Conservation (phyloP, 2,113 vertebrate genomes). For the Cranoglanis bouderius region DNA sequence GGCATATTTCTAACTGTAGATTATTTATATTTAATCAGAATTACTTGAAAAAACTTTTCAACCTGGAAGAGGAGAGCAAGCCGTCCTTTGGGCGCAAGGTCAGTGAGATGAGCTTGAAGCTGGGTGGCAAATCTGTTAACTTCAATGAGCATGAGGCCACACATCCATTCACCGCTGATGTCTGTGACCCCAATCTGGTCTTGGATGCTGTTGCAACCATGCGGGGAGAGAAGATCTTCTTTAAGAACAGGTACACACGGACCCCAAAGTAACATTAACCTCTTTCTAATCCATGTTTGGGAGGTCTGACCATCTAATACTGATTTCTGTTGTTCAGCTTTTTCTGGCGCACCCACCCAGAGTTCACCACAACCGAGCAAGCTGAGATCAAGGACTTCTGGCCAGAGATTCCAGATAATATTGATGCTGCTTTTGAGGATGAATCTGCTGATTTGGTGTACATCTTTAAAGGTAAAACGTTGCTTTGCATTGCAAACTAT, state of each 20-base stretch:
- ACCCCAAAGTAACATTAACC: too few species aligned
- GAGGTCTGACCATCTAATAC: neutral
- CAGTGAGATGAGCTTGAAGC: conserved; percentile 58
- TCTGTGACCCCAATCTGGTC: conserved; percentile 79
- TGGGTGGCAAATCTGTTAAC: conserved; percentile 56
- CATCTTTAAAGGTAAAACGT: conserved; percentile 68
- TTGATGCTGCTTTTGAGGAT: conserved; percentile 83
- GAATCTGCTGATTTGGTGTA: conserved; percentile 52
- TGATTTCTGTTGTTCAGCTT: conserved; percentile 68
- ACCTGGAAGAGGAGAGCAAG: conserved; percentile 60
- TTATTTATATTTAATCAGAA: neutral
- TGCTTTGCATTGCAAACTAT: neutral
- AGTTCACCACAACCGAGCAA: conserved; percentile 58
- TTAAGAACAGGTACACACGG: conserved; percentile 83
- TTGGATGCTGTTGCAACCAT: conserved; percentile 83
- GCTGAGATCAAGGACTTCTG: conserved; percentile 82
- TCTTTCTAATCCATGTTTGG: neutral
- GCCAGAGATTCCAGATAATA: conserved; percentile 74
- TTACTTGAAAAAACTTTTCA: conserved; percentile 72
- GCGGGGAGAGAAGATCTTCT: conserved; percentile 85
- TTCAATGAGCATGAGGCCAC: conserved; percentile 16
- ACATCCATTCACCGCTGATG: conserved; percentile 73
- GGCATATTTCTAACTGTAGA: neutral
- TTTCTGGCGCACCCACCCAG: conserved; percentile 80
- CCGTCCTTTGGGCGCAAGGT: neutral